A percentile compares a stretch with the other conserved stretches of the same genome.
Evolutionary conservation across 1,140 invertebrate genomes (phyloP).

Genomic region (Proales similis): DNA sequence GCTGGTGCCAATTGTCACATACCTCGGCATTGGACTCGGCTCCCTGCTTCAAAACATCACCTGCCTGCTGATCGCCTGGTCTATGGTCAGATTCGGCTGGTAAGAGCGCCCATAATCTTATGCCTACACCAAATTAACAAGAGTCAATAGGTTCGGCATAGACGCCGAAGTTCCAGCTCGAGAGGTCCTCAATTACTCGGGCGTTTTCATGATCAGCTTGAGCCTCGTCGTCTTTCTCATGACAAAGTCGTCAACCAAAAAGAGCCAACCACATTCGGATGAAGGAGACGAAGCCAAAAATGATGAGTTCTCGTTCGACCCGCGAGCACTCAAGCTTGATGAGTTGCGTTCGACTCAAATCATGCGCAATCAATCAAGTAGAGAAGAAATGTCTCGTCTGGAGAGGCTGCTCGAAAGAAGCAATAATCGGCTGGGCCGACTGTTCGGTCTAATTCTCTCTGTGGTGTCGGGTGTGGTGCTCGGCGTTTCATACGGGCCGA

Average conservation of each 20-base stretch:
- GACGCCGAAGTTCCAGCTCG: constrained; percentile 42
- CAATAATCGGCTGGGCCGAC: neutral
- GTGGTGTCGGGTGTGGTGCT: constrained; percentile 29
- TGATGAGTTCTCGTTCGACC: too few relatives aligned
- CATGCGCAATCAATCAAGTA: too few relatives aligned
- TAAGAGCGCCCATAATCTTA: constrained; percentile 38
- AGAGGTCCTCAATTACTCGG: constrained; percentile 47
- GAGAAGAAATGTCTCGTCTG: neutral
- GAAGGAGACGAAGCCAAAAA: neutral
- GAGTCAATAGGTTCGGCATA: constrained; percentile 51
- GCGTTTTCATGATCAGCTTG: constrained; percentile 46
- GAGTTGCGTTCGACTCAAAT: too few relatives aligned
- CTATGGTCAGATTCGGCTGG: constrained; percentile 50
- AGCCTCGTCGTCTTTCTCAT: constrained; percentile 33
- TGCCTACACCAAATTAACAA: constrained; percentile 47
- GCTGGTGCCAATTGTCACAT: constrained; percentile 22
- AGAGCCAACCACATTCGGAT: constrained; percentile 38
- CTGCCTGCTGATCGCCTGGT: constrained; percentile 47
- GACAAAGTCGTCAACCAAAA: constrained; percentile 38
- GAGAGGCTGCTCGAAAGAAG: constrained; percentile 8
- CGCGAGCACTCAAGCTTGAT: too few relatives aligned
- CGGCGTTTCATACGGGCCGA: constrained; percentile 11
- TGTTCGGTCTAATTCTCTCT: constrained; percentile 16
- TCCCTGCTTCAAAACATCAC: constrained; percentile 39
- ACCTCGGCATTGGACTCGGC: constrained; percentile 23